Conservation (phyloP, 2,888 invertebrate species). For the Dicyrtoma fusca region DNA sequence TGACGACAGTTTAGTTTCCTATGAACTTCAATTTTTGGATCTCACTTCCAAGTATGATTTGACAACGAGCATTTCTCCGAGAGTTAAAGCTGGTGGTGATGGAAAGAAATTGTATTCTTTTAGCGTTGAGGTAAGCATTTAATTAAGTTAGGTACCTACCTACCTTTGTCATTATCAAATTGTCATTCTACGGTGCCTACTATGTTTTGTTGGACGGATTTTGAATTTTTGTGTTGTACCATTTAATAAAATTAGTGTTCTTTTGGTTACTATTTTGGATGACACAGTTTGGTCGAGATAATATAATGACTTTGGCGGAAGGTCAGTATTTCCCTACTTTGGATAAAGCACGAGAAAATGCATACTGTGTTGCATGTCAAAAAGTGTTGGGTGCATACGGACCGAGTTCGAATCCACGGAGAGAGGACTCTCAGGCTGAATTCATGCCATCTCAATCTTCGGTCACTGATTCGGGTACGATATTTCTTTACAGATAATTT, state of each 20-base stretch:
- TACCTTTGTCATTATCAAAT: too few relatives aligned
- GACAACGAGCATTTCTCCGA: conserved; percentile 4
- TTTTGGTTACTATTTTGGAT: too few relatives aligned
- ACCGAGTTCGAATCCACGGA: too few relatives aligned
- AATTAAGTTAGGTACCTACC: not conserved
- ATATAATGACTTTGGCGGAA: not conserved
- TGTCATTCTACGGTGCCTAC: too few relatives aligned
- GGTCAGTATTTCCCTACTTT: conserved; percentile 4
- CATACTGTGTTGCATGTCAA: conserved; percentile 6
- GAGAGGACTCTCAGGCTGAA: not conserved
- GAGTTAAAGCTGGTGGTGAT: conserved; percentile 4
- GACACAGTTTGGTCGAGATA: conserved; percentile 9
- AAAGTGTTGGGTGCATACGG: not conserved
- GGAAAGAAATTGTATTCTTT: conserved; percentile 17
- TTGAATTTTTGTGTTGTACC: not conserved
- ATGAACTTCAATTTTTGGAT: conserved; percentile 18
- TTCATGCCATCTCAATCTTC: too few relatives aligned
- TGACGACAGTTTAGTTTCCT: not conserved
- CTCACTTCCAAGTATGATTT: conserved; percentile 10
- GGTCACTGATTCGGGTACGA: too few relatives aligned
- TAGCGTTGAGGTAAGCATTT: conserved; percentile 9
- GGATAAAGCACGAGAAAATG: conserved; percentile 10
- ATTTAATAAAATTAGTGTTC: not conserved
- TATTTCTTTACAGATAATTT: too few relatives aligned
- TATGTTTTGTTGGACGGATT: too few relatives aligned